These are phyloP conservation scores for Bombylius discolor DNA, from an alignment of 2,888 invertebrate genomes.

Conservation along the genomic window DNA sequence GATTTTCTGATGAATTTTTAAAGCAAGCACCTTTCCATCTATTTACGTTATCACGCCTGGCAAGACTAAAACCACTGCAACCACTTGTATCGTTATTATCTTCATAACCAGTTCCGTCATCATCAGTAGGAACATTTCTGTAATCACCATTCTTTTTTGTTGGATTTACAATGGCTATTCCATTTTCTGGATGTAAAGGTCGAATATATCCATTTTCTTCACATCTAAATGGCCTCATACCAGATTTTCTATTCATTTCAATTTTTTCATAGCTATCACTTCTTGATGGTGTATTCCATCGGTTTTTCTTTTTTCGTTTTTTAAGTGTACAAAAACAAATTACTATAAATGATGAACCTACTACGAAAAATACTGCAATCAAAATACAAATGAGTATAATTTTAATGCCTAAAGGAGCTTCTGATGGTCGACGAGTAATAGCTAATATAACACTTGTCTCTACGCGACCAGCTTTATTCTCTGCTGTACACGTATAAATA, in stretches of 20 bases:
- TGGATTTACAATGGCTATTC: slow-evolving; percentile 35
- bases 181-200: slow-evolving; percentile 17
- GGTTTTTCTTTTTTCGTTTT: slow-evolving; percentile 47
- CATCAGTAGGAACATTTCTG: slow-evolving; percentile 57
- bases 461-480: slow-evolving; percentile 66
- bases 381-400: slow-evolving; percentile 54
- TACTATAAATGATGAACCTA: slow-evolving; percentile 52
- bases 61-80: slow-evolving; percentile 23
- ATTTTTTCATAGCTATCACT: slow-evolving; percentile 67
- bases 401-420: slow-evolving; percentile 45
- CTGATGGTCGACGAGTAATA: slow-evolving; percentile 51
- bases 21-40: slow-evolving; percentile 24
- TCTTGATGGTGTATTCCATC: slow-evolving; percentile 36
- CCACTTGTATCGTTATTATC: slow-evolving; percentile 31
- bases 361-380: slow-evolving; percentile 52
- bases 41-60: slow-evolving; percentile 25
- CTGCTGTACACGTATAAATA: slow-evolving; percentile 62
- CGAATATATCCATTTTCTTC: slow-evolving; percentile 17
- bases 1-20: not conserved
- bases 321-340: slow-evolving; percentile 46
- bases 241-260: slow-evolving; percentile 51
- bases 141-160: slow-evolving; percentile 53
- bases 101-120: slow-evolving; percentile 49
- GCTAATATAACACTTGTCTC: slow-evolving; percentile 60
- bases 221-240: slow-evolving; percentile 18